Percentiles rank a stretch among this genome's conserved stretches.
phyloP scores from a whole-genome alignment of 2,888 invertebrate genomes.

The Villa cingulata region DNA sequence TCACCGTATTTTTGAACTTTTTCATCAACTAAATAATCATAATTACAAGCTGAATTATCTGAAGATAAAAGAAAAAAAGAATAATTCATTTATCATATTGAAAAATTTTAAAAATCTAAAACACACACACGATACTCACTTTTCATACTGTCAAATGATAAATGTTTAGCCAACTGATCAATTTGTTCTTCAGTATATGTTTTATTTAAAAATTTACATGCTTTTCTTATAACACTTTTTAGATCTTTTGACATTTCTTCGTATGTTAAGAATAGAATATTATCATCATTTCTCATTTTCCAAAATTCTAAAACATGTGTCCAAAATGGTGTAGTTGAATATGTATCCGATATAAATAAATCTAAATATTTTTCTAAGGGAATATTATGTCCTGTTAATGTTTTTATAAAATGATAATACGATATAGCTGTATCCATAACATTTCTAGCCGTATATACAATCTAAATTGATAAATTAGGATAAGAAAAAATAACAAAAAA shows the following conservation, averaged over 20 bases:
- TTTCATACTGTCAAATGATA: slow-evolving; percentile 27
- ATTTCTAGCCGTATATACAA: slow-evolving; percentile 69
- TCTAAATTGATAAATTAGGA: slow-evolving; percentile 33
- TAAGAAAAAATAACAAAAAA: background rate
- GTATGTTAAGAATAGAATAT: slow-evolving; percentile 29
- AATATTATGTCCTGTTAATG: slow-evolving; percentile 15
- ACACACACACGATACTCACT: slow-evolving; percentile 15
- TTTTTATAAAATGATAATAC: slow-evolving; percentile 44
- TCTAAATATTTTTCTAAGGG: slow-evolving; percentile 16
- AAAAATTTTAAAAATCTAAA: background rate
- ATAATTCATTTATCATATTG: background rate
- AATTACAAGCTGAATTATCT: background rate
- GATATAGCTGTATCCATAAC: slow-evolving; percentile 72
- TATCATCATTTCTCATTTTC: slow-evolving; percentile 24
- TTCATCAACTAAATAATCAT: background rate
- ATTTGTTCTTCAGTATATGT: slow-evolving; percentile 17
- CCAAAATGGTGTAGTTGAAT: slow-evolving; percentile 29
- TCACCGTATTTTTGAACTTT: background rate
- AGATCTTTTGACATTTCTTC: slow-evolving; percentile 30
- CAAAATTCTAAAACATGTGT: slow-evolving; percentile 31
- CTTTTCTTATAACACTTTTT: slow-evolving; percentile 21
- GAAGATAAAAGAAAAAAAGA: no score
- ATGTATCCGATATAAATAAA: slow-evolving; percentile 20
- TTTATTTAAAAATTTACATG: slow-evolving; percentile 22
- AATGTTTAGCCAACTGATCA: slow-evolving; percentile 20